Evolutionary conservation across 2,113 vertebrate genomes (phyloP), one percentile per base, ranked within the genome.

Genomic region (Grantiella picta): DNA sequence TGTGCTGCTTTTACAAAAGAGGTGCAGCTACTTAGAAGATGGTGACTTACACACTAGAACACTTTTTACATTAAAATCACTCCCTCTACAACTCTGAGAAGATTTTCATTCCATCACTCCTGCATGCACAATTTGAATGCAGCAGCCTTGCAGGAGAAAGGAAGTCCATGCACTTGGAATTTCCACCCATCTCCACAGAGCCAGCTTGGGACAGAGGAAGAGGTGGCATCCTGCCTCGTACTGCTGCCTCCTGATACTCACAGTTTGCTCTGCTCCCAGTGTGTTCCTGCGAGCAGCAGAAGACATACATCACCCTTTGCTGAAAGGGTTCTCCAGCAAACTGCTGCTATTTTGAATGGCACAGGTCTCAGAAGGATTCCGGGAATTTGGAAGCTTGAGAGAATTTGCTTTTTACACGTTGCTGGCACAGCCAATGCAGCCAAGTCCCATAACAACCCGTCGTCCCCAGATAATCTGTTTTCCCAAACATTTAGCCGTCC

Each of bases 381-480:
- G 29, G 33, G 81, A 93, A 69, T 64, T 81, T 83, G 52, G 89
- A 87, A 86, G 87, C 83, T 86, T 5, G 2, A 60, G 76, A 59
- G 83, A 95, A 89, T 92, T 96, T 94, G 31, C 71, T 93, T 70
- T 79, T 91, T 93, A 23, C 29, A 17, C 21, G 15, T 9, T 42
- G 44, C 84, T 97, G 94, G 95, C 94, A 94, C n/a, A 84, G 70
- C 20, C 57, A 75, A 8, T 8, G 5, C 65, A 89, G 73, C 76
- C 87, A 90, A 92, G 76, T 29, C 59, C 75, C 9, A 5, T 93
- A 92, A 89, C 45, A 92, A 61, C 56, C 38, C 64, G 8, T 97
- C 92, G 94, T 96, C 92, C 71, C 97, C 97, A 97, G 82, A n/a
- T 97, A 96, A 97, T 85, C 78, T 97, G 96, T 95, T 98, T 98